Percentiles rank a stretch among this genome's conserved stretches.
These are phyloP conservation scores for Mycalesis mineus DNA, from an alignment of 2,888 invertebrate genomes.

Conservation along the genomic window DNA sequence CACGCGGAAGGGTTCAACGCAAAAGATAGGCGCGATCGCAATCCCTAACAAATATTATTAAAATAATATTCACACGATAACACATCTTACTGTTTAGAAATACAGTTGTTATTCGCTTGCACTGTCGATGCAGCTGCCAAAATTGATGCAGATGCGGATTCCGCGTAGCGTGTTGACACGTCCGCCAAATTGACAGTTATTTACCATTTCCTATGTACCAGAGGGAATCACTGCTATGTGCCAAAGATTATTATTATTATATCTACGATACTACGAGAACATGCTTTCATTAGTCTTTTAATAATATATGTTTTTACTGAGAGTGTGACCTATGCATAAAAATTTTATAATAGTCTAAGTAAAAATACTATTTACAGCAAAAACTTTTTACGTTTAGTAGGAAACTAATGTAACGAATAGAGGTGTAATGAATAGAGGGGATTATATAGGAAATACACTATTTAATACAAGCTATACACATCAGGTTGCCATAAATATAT, in stretches of 20 bases:
- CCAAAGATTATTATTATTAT: background rate
- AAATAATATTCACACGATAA: constrained; percentile 5
- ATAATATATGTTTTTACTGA: too few species aligned
- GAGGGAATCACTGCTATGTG: background rate
- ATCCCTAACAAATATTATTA: constrained; percentile 36
- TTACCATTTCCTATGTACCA: constrained; percentile 46
- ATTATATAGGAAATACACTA: too few species aligned
- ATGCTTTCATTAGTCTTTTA: too few species aligned
- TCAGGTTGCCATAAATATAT: too few species aligned
- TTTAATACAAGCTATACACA: too few species aligned
- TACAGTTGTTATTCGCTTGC: constrained; percentile 15
- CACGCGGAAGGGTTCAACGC: constrained; percentile 64
- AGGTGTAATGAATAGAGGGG: too few species aligned
- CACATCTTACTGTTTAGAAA: background rate
- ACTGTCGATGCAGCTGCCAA: constrained; percentile 30
- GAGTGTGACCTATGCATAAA: too few species aligned
- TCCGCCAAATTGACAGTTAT: constrained; percentile 42
- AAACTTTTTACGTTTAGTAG: too few species aligned
- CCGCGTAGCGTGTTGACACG: constrained; percentile 28
- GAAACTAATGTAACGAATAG: too few species aligned
- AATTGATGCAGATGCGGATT: constrained; percentile 40
- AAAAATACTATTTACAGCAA: too few species aligned
- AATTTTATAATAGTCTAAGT: too few species aligned
- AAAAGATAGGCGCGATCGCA: constrained; percentile 60
- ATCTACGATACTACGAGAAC: too few species aligned